These are phyloP conservation scores for Eupithecia abbreviata DNA, from an alignment of 2,888 invertebrate species.

Conservation along the genomic window DNA sequence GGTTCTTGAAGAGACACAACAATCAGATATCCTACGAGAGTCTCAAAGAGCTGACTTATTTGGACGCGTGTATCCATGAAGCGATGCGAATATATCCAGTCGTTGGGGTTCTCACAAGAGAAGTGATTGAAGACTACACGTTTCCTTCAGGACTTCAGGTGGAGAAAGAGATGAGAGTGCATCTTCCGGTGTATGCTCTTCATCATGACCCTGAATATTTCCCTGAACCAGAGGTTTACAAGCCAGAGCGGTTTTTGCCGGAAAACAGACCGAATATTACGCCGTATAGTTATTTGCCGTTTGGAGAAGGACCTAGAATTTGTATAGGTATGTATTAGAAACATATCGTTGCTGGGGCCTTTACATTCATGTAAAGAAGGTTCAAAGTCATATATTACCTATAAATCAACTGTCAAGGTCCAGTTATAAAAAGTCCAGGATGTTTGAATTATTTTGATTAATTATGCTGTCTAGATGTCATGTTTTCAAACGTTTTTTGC, in stretches of 20 bases:
- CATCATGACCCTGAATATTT: conserved; percentile 63
- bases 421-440: not conserved
- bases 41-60: conserved; percentile 54
- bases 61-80: conserved; percentile 62
- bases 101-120: conserved; percentile 58
- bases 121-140: conserved; percentile 62
- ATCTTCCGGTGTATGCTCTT: conserved; percentile 64
- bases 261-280: conserved; percentile 57
- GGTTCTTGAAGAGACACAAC: conserved; percentile 49
- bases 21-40: conserved; percentile 56
- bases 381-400: not conserved
- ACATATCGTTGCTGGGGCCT: not conserved
- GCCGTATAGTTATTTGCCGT: conserved; percentile 67
- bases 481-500: not conserved
- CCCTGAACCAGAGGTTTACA: conserved; percentile 62
- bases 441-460: not conserved
- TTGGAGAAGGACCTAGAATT: conserved; percentile 69
- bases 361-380: not conserved
- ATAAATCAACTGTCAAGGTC: not conserved
- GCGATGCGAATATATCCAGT: conserved; percentile 66
- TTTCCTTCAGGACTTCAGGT: conserved; percentile 60
- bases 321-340: conserved; percentile 70
- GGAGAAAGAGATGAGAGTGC: conserved; percentile 63
- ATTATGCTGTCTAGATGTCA: not conserved
- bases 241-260: conserved; percentile 64